Percentiles rank a stretch among this genome's conserved stretches.
phyloP scores from a whole-genome alignment of 2,113 vertebrate species.

The Sinosuthora webbiana region DNA sequence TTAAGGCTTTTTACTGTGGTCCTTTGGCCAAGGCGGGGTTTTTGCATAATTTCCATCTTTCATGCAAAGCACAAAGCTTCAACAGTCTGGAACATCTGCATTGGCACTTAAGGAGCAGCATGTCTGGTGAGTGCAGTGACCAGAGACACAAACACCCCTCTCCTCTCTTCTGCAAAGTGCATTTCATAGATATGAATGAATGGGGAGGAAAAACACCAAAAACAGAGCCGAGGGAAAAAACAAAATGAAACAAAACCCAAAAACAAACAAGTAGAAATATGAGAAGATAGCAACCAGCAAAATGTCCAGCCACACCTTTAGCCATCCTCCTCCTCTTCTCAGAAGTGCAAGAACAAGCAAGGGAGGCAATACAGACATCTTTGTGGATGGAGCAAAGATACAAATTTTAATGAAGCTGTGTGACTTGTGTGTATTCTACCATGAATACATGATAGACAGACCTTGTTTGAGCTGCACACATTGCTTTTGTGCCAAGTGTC shows the following conservation, averaged over 20 bases:
- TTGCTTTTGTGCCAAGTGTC: not conserved
- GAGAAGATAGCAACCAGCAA: not conserved
- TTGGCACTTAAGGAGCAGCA: accelerated
- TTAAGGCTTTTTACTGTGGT: not conserved
- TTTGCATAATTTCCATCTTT: not conserved
- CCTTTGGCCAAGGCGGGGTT: not conserved
- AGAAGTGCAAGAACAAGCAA: not conserved
- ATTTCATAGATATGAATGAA: not conserved
- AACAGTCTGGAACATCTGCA: not conserved
- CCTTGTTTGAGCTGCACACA: not conserved
- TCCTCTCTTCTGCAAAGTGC: not conserved
- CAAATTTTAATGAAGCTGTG: not conserved
- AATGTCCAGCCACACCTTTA: not conserved
- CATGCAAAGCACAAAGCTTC: not conserved
- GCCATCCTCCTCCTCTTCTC: not conserved
- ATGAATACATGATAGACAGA: not conserved
- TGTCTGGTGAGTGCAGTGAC: not conserved
- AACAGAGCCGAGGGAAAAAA: not conserved
- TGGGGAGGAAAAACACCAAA: not conserved
- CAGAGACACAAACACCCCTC: not conserved
- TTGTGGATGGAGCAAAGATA: not conserved
- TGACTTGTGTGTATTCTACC: not conserved
- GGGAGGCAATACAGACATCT: not conserved
- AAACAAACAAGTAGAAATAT: not conserved
- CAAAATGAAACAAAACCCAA: not conserved